Conservation (phyloP, 2,797 vertebrate species). For the Pantherophis vulpinus region DNA sequence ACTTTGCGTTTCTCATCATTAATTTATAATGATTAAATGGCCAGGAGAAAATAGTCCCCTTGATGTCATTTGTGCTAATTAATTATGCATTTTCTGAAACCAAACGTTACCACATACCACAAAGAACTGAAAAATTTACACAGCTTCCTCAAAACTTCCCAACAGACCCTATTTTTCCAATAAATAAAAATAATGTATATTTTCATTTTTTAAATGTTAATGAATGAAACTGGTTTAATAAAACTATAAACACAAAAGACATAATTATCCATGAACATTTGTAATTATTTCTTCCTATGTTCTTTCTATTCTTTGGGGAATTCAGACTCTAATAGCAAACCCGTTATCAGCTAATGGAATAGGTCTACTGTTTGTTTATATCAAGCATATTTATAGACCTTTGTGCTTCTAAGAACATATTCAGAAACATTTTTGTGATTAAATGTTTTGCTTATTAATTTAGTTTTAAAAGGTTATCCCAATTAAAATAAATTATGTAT, state of each 20-base stretch:
- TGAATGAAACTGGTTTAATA: conserved; percentile 37
- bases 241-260: conserved; percentile 45
- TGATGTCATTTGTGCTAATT: conserved; percentile 54
- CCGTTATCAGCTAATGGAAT: background rate
- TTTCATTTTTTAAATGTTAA: conserved; percentile 57
- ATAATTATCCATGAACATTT: conserved; percentile 27
- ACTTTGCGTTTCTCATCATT: conserved; percentile 49
- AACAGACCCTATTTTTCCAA: conserved; percentile 55
- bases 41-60: conserved; percentile 54
- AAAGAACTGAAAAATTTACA: conserved; percentile 53
- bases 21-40: conserved; percentile 44
- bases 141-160: conserved; percentile 43
- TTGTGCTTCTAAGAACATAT: background rate
- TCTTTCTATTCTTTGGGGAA: background rate
- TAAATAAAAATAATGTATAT: background rate
- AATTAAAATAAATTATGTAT: background rate
- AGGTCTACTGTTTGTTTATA: background rate
- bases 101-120: conserved; percentile 45
- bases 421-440: background rate
- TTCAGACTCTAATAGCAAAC: background rate
- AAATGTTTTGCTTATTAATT: conserved; percentile 1
- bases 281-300: background rate
- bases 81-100: conserved; percentile 56
- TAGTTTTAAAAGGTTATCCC: background rate
- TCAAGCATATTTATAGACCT: background rate